Evolutionary conservation across 2,113 vertebrate genomes (phyloP).

Genomic region (Odobenus rosmarus): DNA sequence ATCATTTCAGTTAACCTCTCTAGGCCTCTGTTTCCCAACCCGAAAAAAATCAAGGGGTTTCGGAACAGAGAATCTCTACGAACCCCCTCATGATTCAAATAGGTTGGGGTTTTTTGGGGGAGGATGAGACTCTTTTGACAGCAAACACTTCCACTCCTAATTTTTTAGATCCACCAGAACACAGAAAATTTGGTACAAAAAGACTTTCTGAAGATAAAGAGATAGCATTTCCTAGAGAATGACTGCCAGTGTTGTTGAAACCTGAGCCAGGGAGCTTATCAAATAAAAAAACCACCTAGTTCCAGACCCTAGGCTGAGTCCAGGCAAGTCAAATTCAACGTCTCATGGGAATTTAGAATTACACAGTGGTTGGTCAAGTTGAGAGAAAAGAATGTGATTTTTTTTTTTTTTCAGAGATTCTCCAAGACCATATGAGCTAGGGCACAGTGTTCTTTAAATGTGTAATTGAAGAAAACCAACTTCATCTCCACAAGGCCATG

Average conservation of each 20-base stretch:
- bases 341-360: constrained; percentile 69
- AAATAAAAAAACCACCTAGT: constrained; percentile 43
- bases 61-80: background rate
- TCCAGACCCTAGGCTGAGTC: background rate
- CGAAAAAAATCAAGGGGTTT: constrained; percentile 11
- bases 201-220: constrained; percentile 53
- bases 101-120: background rate
- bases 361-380: constrained; percentile 47
- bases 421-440: background rate
- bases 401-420: constrained; percentile 61
- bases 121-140: background rate
- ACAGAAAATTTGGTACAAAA: constrained; percentile 4
- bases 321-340: constrained; percentile 32
- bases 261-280: constrained; percentile 52
- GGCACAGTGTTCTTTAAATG: constrained; percentile 49
- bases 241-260: constrained; percentile 58
- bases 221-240: constrained; percentile 32
- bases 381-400: constrained; percentile 65
- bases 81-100: background rate
- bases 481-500: background rate
- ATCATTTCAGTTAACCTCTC: background rate
- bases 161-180: background rate
- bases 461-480: constrained; percentile 2
- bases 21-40: constrained; percentile 6
- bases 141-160: background rate